Evolutionary conservation across 2,888 invertebrate genomes (phyloP).

Genomic region (Chirona hameri): DNA sequence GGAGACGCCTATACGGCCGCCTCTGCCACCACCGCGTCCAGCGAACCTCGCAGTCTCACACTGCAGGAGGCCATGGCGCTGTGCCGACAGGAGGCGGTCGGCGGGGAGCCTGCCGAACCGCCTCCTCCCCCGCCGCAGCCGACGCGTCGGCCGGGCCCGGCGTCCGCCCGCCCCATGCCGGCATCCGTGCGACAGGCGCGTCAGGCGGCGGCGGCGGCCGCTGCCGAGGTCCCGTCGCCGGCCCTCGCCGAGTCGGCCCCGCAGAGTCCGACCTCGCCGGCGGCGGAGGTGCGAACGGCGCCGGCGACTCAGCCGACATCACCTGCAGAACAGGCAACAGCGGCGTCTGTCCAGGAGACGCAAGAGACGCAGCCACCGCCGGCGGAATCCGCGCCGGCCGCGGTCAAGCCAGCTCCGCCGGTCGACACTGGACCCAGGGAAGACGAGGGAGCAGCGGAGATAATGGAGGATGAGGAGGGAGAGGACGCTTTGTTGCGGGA

Average conservation of each 20-base stretch:
- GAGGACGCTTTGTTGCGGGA: background rate
- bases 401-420: background rate
- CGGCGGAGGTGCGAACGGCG: background rate
- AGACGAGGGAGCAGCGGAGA: background rate
- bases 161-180: background rate
- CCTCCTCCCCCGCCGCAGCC: background rate
- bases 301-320: background rate
- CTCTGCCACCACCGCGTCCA: too few species aligned
- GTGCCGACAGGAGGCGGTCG: background rate
- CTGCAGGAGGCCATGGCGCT: slow-evolving; percentile 3
- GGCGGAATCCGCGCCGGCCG: background rate
- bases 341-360: background rate
- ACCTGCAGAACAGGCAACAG: background rate
- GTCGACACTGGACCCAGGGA: background rate
- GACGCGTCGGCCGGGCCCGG: background rate
- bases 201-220: background rate
- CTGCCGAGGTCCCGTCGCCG: background rate
- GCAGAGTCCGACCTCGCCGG: background rate
- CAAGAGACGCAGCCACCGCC: background rate
- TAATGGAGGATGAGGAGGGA: background rate
- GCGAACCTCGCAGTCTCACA: background rate
- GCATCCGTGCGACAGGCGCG: background rate
- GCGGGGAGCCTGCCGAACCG: background rate
- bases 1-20: too few species aligned
- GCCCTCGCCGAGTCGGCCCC: too few species aligned